A percentile compares a stretch with the other conserved stretches of the same genome.
Evolutionary conservation across 1,140 invertebrate species (phyloP).

Genomic region (Ectropis grisescens): DNA sequence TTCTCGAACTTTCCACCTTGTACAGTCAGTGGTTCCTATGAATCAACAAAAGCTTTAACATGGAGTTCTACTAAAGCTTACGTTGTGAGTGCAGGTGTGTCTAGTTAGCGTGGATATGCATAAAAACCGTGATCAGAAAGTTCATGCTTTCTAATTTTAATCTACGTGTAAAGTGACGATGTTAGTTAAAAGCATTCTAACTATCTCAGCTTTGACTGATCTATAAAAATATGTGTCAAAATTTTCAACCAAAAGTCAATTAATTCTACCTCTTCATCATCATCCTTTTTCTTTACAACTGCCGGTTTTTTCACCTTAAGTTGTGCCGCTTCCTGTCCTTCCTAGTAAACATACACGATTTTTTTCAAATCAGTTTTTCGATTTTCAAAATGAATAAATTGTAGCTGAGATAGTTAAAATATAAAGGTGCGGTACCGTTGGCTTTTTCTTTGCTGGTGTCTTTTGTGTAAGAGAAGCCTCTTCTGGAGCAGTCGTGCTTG

Average conservation of each 20-base stretch:
- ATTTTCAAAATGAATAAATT: constrained; percentile 1
- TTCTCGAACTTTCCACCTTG: constrained; percentile 61
- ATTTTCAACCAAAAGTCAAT: not conserved
- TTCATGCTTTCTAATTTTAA: constrained; percentile 2
- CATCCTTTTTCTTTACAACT: constrained; percentile 46
- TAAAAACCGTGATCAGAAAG: constrained; percentile 5
- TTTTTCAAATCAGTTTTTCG: constrained; percentile 8
- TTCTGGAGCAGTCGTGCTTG: constrained; percentile 60
- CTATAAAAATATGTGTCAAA: too few relatives aligned
- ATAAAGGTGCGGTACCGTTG: constrained; percentile 40
- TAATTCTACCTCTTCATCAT: constrained; percentile 41
- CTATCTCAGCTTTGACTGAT: constrained; percentile 17
- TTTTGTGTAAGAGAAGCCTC: constrained; percentile 62
- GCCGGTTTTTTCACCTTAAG: constrained; percentile 63
- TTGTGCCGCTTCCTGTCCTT: constrained; percentile 49
- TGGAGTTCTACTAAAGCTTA: constrained; percentile 28
- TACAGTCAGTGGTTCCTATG: constrained; percentile 52
- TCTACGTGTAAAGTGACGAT: constrained; percentile 2
- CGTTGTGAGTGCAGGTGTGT: constrained; percentile 23
- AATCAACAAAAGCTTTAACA: constrained; percentile 40
- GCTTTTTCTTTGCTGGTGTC: constrained; percentile 59
- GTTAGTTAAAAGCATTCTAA: constrained; percentile 12
- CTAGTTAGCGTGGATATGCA: constrained; percentile 39
- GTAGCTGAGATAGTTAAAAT: constrained; percentile 50
- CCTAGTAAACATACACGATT: constrained; percentile 34